Percentiles rank a stretch among this genome's conserved stretches.
Conservation (phyloP, 2,888 invertebrate genomes). For the Hirudinaria manillensis region DNA sequence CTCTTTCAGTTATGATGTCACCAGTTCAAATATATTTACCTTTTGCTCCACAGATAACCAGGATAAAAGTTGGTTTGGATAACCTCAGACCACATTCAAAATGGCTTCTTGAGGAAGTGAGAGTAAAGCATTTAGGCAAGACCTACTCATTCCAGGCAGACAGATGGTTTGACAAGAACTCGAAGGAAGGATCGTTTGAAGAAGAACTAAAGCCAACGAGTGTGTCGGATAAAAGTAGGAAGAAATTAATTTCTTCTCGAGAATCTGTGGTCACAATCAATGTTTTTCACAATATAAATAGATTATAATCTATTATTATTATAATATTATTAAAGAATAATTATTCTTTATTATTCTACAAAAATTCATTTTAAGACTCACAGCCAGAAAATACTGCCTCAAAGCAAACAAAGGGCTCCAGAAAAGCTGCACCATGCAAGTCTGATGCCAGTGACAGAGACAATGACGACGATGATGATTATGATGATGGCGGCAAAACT, state of each 20-base stretch:
- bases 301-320: too few relatives aligned
- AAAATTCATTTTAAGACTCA: too few relatives aligned
- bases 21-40: too few relatives aligned
- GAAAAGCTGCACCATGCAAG: not conserved
- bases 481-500: not conserved
- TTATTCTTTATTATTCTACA: too few relatives aligned
- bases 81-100: not conserved
- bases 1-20: too few relatives aligned
- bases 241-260: too few relatives aligned
- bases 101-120: conserved; percentile 22
- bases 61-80: conserved; percentile 20
- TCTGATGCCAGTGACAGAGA: not conserved
- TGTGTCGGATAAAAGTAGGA: too few relatives aligned
- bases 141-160: conserved; percentile 23
- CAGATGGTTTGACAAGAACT: conserved; percentile 21
- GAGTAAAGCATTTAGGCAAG: not conserved
- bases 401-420: not conserved
- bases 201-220: conserved; percentile 11
- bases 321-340: too few relatives aligned
- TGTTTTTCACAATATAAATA: too few relatives aligned
- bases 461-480: not conserved
- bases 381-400: too few relatives aligned
- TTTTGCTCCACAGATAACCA: not conserved
- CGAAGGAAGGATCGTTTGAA: conserved; percentile 7
- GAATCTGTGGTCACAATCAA: not conserved